phyloP scores from a whole-genome alignment of 1,140 invertebrate species.

The Formica exsecta region DNA sequence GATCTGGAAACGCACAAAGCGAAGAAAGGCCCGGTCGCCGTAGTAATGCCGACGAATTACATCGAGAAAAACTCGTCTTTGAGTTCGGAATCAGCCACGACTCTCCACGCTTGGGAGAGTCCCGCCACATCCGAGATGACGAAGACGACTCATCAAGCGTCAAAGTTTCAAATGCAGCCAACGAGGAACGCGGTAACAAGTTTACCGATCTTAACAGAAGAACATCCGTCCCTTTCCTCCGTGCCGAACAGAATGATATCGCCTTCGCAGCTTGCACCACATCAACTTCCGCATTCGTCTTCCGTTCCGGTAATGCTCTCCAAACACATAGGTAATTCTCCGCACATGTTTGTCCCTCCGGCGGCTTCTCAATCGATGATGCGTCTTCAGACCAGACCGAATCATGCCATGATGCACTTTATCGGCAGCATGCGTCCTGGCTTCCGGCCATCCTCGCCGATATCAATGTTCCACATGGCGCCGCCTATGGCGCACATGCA shows the following conservation, averaged over 20 bases:
- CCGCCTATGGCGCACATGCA: slow-evolving; percentile 20
- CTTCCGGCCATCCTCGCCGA: slow-evolving; percentile 59
- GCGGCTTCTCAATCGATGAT: slow-evolving; percentile 56
- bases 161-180: slow-evolving; percentile 44
- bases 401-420: slow-evolving; percentile 59
- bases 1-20: slow-evolving; percentile 47
- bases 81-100: neutral
- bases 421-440: slow-evolving; percentile 65
- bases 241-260: slow-evolving; percentile 44
- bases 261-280: slow-evolving; percentile 26
- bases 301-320: slow-evolving; percentile 9
- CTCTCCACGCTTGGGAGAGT: neutral
- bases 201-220: slow-evolving; percentile 9
- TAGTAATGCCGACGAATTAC: slow-evolving; percentile 79
- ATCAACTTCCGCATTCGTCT: slow-evolving; percentile 1
- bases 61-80: slow-evolving; percentile 39
- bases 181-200: slow-evolving; percentile 40
- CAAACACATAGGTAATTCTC: neutral
- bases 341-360: slow-evolving; percentile 53
- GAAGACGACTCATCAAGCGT: neutral
- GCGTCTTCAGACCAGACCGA: slow-evolving; percentile 59
- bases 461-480: slow-evolving; percentile 66
- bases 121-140: neutral
- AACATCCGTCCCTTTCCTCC: neutral
- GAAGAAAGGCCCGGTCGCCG: slow-evolving; percentile 69